Evolutionary conservation across 2,888 invertebrate genomes (phyloP), one percentile per base, ranked within the genome.

Genomic region (Anthophora plumipes): DNA sequence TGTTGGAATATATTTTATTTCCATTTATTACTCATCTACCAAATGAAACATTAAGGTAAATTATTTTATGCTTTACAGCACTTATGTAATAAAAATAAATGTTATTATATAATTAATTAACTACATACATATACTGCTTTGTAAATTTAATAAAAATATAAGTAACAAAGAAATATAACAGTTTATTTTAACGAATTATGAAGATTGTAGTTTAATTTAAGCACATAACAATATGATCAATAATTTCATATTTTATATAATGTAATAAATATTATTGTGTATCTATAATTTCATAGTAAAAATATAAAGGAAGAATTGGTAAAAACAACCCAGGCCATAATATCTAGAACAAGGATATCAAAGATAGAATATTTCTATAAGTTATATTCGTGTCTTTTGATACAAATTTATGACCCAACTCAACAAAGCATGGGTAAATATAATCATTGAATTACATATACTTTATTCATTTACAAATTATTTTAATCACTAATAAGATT

Each of bases 321-420:
- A 0, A 94, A 95, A 74, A 94, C 94, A 0, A 92, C 96, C 83
- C 92, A 91, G 41, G 86, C 90, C 43, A 92, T 96, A 1, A 88
- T 96, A 61, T 92, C 94, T 25, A 95, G 94, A 88, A 93, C 94
- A 2, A 93, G 89, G 37, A 92, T 96, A 17, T 93, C 94, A 54
- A 94, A 94, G 76, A 90, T 94, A 31, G 94, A 94, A 63, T 92
- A 95, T 89, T 96, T 95, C 83, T 92, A 94, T 88, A 95, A 95
- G 86, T 92, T 96, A 64, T 95, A 95, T 88, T 92, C 94, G 0
- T 94, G 94, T 14, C 90, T 96, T 2, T 91, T 96, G 17, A 92
- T 93, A 81, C 94, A 95, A 87, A 94, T 96, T 61, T 95, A 95
- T 90, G 95, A 96, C 80, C 93, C 94, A 76, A 89, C 91, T 2